Base-by-base conservation (phyloP, 2,113 vertebrate genomes). In the Fukomys damarensis region DNA sequence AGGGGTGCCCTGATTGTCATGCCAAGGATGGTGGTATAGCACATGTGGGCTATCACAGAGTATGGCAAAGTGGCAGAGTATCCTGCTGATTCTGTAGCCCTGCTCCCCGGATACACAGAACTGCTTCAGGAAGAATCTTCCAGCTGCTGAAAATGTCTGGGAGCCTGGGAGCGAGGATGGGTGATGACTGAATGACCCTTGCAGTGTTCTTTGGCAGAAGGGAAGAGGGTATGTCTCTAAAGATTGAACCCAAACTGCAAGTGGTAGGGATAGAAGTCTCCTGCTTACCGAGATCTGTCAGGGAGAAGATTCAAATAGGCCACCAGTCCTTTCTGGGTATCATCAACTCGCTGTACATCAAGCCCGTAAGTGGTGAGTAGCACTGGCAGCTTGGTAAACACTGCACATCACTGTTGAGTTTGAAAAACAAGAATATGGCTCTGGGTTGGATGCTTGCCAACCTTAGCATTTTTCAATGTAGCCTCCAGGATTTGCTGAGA, bases 401-500 rank as follows among this genome's bases (percentile, higher is more conserved):
- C 10, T n/a, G 26, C 3, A 17, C 54, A 59, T 80, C 35, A 24
- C 12, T 43, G 63, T 89, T 76, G 59, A 86, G 72, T 87, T 28
- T 89, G 83, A 43, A 83, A 65, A 49, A 61, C 3, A 52, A 70
- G 61, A 97, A 92, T 43, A 43, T 94, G 97, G 79, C 38, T 97
- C 96, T 66, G 52, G 89, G 95, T 98, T 24, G 52, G 96, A 96
- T 91, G 91, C 93, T 97, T 97, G 96, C 95, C 97, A 97, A 94
- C 85, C 93, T 20, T 5, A 88, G 93, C 97, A 97, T 26, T 77
- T 92, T 93, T 97, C 96, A 97, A 98, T 96, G 92, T 90, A 84
- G 41, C 97, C 95, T 98, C 96, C 96, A 98, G 98, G 98, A 98
- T 98, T 96, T 98, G 83, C 96, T 98, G 97, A 97, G 97, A 98